Base-by-base conservation (phyloP, 2,888 invertebrate genomes). In the Andrena bicolor region DNA sequence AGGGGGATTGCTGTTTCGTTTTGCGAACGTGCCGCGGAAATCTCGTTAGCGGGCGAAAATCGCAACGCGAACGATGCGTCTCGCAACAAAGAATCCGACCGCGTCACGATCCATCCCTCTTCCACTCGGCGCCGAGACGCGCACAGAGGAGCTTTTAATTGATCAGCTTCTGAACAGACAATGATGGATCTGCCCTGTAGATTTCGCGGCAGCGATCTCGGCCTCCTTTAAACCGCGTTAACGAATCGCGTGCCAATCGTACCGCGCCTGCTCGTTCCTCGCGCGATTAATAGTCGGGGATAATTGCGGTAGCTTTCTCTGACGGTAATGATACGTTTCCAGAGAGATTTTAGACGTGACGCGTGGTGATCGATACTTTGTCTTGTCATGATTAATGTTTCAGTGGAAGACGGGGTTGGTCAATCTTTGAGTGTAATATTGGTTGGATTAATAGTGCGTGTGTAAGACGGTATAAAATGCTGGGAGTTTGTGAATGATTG, bases 201-300 rank as follows among this genome's bases (percentile, higher is more conserved):
- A 64, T 80, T 86, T 81, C 86, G 26, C 81, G 76, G 86, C 81
- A 86, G 66, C 65, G 72, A 85, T 80, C 71, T 49, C 49, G 30
- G 48, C 35, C 28, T 66, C 70, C 74, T 75, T 70, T 53, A 81
- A 75, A 60, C 26, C 26, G 69, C 69, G 48, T 76, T 70, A 76
- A 65, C 70, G 79, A 76, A 41, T 41, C 41, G 41, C 41, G 23
- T 79, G 79, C 75, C 75, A 58, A 79, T 79, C 32, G 56, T 41
- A 23, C 64, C 76, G 20, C n/a, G 41, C 53, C n/a, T 23, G 30
- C 65, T 35, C 30, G 41, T 16, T 51, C 66, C 41, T 48, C 26
- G 32, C 64, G 48, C n/a, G 49, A 35, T 30, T 28, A 26, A 58
- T 72, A 64, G 63, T 51, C 32, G 63, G 53, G 70, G 41, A 63